These are phyloP conservation scores for Drosophila auraria DNA, from an alignment of 1,140 invertebrate species.

Conservation along the genomic window DNA sequence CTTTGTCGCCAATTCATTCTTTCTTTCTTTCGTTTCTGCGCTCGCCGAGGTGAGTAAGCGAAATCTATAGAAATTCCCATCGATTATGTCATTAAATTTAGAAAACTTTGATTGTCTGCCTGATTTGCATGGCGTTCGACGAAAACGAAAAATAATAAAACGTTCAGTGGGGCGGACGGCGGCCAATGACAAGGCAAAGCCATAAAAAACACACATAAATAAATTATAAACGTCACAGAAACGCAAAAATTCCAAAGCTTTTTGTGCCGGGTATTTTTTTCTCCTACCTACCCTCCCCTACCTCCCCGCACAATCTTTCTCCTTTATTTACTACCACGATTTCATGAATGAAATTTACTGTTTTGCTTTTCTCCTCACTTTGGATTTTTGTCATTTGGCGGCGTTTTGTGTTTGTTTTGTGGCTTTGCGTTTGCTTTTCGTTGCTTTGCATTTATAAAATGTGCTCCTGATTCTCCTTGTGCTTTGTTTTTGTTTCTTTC, in stretches of 20 bases:
- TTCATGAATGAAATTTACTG: slow-evolving; percentile 78
- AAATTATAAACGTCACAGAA: slow-evolving; percentile 70
- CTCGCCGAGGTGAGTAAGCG: slow-evolving; percentile 34
- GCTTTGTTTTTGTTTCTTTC: background rate
- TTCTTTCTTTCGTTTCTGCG: background rate
- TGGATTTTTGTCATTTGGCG: slow-evolving; percentile 47
- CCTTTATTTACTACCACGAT: slow-evolving; percentile 32
- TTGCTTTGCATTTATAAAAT: slow-evolving; percentile 38
- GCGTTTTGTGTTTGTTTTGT: slow-evolving; percentile 21
- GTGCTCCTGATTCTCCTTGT: slow-evolving; percentile 18
- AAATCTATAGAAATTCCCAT: slow-evolving; percentile 35
- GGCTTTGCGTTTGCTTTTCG: slow-evolving; percentile 23
- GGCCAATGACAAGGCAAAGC: slow-evolving; percentile 46
- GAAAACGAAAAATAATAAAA: slow-evolving; percentile 27
- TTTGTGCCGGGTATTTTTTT: slow-evolving; percentile 18
- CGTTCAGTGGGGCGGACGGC: slow-evolving; percentile 21
- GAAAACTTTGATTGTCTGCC: slow-evolving; percentile 24
- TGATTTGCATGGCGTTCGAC: slow-evolving; percentile 24
- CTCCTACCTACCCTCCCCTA: background rate
- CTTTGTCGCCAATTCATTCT: slow-evolving; percentile 20
- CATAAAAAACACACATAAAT: slow-evolving; percentile 59
- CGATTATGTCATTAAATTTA: slow-evolving; percentile 55
- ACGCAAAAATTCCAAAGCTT: slow-evolving; percentile 43
- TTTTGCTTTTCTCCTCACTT: slow-evolving; percentile 50
- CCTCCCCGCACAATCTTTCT: slow-evolving; percentile 8